Evolutionary conservation across 2,888 invertebrate species (phyloP), one percentile per base, ranked within the genome.

Genomic region (Calliscelio sp.): DNA sequence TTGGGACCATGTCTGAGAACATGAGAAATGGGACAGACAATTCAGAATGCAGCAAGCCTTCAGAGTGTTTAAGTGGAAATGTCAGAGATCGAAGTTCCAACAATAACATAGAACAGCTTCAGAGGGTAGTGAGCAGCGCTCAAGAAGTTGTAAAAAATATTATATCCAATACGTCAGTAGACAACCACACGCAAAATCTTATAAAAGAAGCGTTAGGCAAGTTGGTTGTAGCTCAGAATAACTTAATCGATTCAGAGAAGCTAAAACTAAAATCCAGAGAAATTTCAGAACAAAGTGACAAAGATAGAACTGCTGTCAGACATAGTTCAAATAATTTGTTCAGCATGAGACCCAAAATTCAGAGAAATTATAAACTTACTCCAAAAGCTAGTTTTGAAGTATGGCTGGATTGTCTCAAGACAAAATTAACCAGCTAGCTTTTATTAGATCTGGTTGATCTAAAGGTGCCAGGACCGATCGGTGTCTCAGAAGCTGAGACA

Each of bases 361-460:
- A 77, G 55, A 82, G 81, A 22, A 80, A 46, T 10, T 83, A 85
- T n/a, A 85, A 79, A 35, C 61, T 85, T 5, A 86, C 81, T 3
- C 55, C 78, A 10, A 81, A 84, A 68, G 32, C 85, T 1, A 81
- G 74, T 28, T 83, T 68, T 59, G 85, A 81, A 24, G 73, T 82
- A 1, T 86, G 79, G 84, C 20, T 84, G 4, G 84, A 84, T 32
- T 61, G 84, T 49, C 55, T 86, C 1, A 82, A 32, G 22, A 84
- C 86, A 44, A 82, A 86, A 32, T 32, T 86, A 0, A 82, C 81
- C 14, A 80, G 74, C 28, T 80, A 75, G 71, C 7, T 38, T 11
- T 16, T 82, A 6, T 66, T 85, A n/a, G 44, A 86, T 70, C n/a
- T 86, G 24, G 73, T 84, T 57, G 81, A 84, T 66, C 20, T 71